phyloP scores from a whole-genome alignment of 1,140 invertebrate species.

The Kradibia gibbosae region DNA sequence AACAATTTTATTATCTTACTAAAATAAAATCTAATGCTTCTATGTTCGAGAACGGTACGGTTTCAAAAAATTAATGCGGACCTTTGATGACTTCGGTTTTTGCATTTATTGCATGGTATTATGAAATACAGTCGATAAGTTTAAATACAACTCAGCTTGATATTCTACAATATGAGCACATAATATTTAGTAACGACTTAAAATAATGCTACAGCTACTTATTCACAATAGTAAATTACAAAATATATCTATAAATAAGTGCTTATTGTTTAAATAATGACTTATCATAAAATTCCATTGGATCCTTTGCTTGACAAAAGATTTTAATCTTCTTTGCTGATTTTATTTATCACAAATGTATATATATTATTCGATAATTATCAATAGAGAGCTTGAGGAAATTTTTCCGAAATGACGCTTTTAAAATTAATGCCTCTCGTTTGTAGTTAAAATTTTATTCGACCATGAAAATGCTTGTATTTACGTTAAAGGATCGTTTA shows the following conservation, averaged over 20 bases:
- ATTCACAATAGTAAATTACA: neutral
- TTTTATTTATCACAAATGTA: neutral
- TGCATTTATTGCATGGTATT: neutral
- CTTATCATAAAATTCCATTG: neutral
- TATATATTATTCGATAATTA: neutral
- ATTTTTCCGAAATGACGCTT: neutral
- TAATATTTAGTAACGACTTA: too few relatives aligned
- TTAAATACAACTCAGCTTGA: neutral
- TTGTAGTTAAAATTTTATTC: too few relatives aligned
- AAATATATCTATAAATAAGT: neutral
- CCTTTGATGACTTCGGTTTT: neutral
- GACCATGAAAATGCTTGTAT: too few relatives aligned
- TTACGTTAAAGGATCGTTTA: too few relatives aligned
- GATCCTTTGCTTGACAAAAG: neutral
- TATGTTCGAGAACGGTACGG: neutral
- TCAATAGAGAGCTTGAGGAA: neutral
- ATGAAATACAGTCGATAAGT: neutral
- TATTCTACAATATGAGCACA: neutral
- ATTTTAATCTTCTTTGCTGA: neutral
- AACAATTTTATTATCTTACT: neutral
- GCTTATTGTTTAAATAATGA: neutral
- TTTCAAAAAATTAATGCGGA: neutral
- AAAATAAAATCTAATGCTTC: neutral
- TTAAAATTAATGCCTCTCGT: too few relatives aligned
- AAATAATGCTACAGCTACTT: too few relatives aligned